Evolutionary conservation across 1,140 invertebrate genomes (phyloP), one percentile per base, ranked within the genome.

Genomic region (Saccostrea cuccullata): DNA sequence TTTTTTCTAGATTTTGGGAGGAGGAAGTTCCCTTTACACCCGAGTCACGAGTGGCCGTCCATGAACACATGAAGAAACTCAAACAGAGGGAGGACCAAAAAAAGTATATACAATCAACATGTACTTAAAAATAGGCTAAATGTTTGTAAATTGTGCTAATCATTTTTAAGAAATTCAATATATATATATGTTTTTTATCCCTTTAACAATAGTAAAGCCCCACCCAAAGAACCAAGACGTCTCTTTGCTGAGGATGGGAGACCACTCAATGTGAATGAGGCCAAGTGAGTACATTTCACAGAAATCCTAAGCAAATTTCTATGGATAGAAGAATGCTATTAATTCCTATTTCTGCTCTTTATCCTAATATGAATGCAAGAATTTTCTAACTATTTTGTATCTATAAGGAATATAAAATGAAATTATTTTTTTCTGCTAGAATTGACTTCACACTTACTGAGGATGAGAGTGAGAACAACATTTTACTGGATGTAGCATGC

Each of bases 241-340:
- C 92, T 98, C 12, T 97, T 97, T 93, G 96, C 95, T 64, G 94
- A 96, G 6, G 96, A 97, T 91, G 98, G 98, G 20, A 95, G 96
- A 92, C 97, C 98, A 0, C 97, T 97, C 82, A 99, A 98, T 94
- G 95, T 98, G 0, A 99, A 99, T 95, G 97, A 98, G 95, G 95
- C 97, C 26, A 85, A 85, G 30, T 85, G 20, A 26, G 55, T 55
- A 47, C 15, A 40, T 60, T 47, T 9, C 9, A 47, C 47, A 47
- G 47, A 47, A 47, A 8, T 47, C 1, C 1, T 47, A 47, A 47
- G 47, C 6, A 47, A 47, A 47, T 6, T 47, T 8, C 47, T 9
- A 47, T 6, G 5, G 0, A 47, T 47, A 9, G 9, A 47, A 47
- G 47, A 47, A 47, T 47, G 9, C 9, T 47, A 47, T 47, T 47